A percentile compares a stretch with the other conserved stretches of the same genome.
These are phyloP conservation scores for Scaptomyza flava DNA, from an alignment of 2,888 invertebrate genomes.

Conservation along the genomic window DNA sequence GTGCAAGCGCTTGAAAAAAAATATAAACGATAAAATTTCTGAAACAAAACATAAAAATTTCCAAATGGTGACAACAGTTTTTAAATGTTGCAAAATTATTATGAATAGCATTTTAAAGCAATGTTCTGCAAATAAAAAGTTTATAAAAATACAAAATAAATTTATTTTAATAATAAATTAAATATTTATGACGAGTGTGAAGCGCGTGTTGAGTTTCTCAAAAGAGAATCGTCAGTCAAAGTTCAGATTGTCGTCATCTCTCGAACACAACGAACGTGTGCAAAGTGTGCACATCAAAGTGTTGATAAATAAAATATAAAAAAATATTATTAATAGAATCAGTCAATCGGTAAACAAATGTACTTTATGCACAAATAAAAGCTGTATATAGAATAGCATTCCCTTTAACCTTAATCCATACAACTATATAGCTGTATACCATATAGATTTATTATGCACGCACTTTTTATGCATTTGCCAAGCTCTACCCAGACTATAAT, in stretches of 20 bases:
- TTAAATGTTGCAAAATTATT: conserved; percentile 6
- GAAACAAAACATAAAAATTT: conserved; percentile 20
- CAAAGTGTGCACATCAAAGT: conserved; percentile 6
- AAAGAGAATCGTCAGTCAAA: conserved; percentile 5
- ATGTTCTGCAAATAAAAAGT: not conserved
- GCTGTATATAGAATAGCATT: conserved; percentile 33
- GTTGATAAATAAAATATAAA: conserved; percentile 9
- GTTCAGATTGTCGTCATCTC: conserved; percentile 46
- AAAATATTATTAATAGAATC: conserved; percentile 5
- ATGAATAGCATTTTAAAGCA: conserved; percentile 5
- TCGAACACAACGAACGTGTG: conserved; percentile 41
- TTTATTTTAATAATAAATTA: conserved; percentile 1
- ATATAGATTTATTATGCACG: conserved; percentile 36
- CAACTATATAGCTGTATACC: not conserved
- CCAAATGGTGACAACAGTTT: conserved; percentile 25
- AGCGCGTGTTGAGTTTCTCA: conserved; percentile 42
- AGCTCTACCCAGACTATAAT: conserved; percentile 14
- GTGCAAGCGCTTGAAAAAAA: conserved; percentile 48
- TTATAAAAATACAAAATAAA: conserved; percentile 2
- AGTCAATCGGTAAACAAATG: conserved; percentile 37
- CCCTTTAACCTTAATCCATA: conserved; percentile 1
- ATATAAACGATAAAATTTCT: conserved; percentile 37
- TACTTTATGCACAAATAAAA: conserved; percentile 10
- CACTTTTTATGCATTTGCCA: conserved; percentile 25
- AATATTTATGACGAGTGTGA: conserved; percentile 7